These are phyloP conservation scores for Elephantulus edwardii DNA, from an alignment of 2,113 vertebrate genomes.

Conservation along the genomic window DNA sequence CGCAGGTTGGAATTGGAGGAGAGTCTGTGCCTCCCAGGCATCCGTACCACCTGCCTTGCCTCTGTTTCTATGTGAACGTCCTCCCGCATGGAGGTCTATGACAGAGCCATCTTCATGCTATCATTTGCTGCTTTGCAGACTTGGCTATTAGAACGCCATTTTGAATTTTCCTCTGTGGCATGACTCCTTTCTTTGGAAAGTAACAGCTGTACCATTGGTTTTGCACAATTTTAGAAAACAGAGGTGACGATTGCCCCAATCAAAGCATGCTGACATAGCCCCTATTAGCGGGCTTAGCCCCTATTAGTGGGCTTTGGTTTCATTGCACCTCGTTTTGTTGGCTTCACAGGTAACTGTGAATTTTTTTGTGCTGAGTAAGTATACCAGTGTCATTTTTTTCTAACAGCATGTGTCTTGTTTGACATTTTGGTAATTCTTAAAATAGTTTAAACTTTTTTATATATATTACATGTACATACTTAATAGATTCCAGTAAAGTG, in stretches of 20 bases:
- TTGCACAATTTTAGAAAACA: background rate
- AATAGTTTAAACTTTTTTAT: no score
- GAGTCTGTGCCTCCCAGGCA: background rate
- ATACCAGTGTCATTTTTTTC: no score
- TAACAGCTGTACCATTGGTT: background rate
- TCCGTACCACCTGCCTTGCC: rapidly evolving
- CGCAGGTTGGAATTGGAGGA: no score
- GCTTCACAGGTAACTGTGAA: no score
- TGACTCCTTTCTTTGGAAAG: background rate
- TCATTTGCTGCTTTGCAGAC: background rate
- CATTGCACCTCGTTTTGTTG: no score
- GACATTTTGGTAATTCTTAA: no score
- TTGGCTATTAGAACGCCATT: rapidly evolving
- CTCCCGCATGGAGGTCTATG: rapidly evolving
- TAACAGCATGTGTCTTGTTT: no score
- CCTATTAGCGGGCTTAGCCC: no score
- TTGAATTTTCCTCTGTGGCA: background rate
- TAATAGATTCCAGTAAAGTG: no score
- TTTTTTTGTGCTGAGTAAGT: no score
- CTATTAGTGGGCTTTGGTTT: no score
- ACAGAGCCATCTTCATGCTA: rapidly evolving
- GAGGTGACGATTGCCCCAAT: background rate
- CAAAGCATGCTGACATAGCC: background rate
- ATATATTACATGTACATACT: no score
- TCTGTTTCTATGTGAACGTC: background rate